These are phyloP conservation scores for Paratrypauchen microcephalus DNA, from an alignment of 2,797 vertebrate species.

Conservation along the genomic window DNA sequence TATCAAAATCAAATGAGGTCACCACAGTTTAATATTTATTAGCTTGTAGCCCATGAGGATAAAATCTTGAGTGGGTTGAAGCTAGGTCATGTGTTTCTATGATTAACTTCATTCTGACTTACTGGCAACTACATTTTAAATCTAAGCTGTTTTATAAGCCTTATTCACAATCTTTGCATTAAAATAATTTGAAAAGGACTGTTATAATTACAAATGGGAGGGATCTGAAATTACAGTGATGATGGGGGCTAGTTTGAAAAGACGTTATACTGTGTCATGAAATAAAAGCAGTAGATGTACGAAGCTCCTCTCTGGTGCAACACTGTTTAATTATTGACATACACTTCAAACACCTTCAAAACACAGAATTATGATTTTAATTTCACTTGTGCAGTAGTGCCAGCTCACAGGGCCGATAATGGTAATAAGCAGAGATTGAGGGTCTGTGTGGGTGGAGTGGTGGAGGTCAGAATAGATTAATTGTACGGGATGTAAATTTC, in stretches of 20 bases:
- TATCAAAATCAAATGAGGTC: neutral
- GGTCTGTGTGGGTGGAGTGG: conserved; percentile 44
- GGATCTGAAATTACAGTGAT: conserved; percentile 8
- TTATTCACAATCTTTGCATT: neutral
- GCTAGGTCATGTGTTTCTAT: neutral
- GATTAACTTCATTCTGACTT: too few relatives aligned
- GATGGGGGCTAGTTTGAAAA: conserved; percentile 3
- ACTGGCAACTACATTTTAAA: neutral
- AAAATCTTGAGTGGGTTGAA: neutral
- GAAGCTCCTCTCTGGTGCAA: conserved; percentile 19
- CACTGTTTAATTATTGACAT: conserved; percentile 49
- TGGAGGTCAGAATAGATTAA: conserved; percentile 68
- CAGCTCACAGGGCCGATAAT: conserved; percentile 50
- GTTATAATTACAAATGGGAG: neutral
- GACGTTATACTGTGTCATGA: conserved; percentile 6
- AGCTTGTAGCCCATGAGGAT: neutral
- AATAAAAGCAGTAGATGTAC: conserved; percentile 23
- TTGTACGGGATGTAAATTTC: conserved; percentile 73
- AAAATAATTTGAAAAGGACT: neutral
- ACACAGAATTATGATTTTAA: conserved; percentile 54
- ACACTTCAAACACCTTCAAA: conserved; percentile 56
- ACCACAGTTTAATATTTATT: neutral
- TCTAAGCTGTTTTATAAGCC: neutral
- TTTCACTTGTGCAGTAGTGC: conserved; percentile 37
- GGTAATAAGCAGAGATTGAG: conserved; percentile 50